These are phyloP conservation scores for Nemotelus pantherinus DNA, from an alignment of 2,888 invertebrate species.

Conservation along the genomic window DNA sequence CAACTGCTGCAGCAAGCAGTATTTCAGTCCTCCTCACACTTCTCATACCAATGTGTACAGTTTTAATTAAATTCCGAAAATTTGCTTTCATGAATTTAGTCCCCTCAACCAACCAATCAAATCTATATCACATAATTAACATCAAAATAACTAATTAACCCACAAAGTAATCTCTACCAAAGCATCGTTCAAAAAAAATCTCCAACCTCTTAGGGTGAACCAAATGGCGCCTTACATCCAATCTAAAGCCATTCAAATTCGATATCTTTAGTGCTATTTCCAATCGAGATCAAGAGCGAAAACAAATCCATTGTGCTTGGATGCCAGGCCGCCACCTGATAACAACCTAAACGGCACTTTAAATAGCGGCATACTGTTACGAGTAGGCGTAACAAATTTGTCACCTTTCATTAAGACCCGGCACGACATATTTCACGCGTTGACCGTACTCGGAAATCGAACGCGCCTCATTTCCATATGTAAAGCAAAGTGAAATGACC, in stretches of 20 bases:
- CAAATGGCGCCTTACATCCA: background rate
- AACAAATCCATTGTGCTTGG: slow-evolving; percentile 31
- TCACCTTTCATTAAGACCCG: slow-evolving; percentile 43
- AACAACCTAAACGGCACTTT: slow-evolving; percentile 34
- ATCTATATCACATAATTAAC: no score
- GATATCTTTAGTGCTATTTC: slow-evolving; percentile 4
- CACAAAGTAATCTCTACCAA: no score
- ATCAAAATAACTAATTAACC: no score
- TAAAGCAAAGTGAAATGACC: slow-evolving; percentile 16
- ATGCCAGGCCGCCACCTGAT: slow-evolving; percentile 20
- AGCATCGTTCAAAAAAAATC: no score
- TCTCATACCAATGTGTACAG: no score
- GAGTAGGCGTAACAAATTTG: slow-evolving; percentile 45
- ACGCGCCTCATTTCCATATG: slow-evolving; percentile 38
- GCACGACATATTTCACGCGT: slow-evolving; percentile 28
- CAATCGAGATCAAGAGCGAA: slow-evolving; percentile 26
- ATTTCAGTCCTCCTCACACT: no score
- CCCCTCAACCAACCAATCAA: no score
- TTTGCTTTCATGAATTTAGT: no score
- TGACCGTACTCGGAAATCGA: slow-evolving; percentile 11
- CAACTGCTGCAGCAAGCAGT: no score
- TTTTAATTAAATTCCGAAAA: no score
- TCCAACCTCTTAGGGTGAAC: background rate
- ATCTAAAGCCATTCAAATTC: background rate
- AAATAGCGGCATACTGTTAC: slow-evolving; percentile 19